Evolutionary conservation across 2,888 invertebrate species (phyloP), one percentile per base, ranked within the genome.

Genomic region (Acleris sparsana): DNA sequence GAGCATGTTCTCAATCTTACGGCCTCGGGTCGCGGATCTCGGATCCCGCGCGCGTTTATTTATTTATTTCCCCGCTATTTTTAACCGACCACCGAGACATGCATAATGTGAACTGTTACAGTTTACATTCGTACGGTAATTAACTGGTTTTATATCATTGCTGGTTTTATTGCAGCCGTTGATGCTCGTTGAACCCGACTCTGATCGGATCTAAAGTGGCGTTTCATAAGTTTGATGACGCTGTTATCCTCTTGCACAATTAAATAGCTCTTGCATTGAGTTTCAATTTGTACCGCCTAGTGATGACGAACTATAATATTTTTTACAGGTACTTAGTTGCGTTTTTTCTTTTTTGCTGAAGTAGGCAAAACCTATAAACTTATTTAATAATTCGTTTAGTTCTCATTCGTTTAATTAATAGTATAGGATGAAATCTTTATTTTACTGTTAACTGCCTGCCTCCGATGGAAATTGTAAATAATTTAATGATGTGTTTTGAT

Each of bases 101-200:
- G 85, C 83, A 87, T 87, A 81, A 80, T 84, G 82, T 82, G 79
- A 76, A 82, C 80, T 81, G 81, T 82, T 80, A 84, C 80, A 76
- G 87, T 89, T 88, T 87, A 88, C 84, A 80, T 86, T 82, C 79
- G 75, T 79, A 74, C 76, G 78, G 85, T 85, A 88, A 88, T 89
- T 89, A 88, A 88, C 85, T 72, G 80, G 80, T 87, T 83, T 89
- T 87, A 86, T 86, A 86, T 83, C 84, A 85, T 80, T 83, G 82
- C 80, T 71, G 73, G 80, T 83, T 88, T 86, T 87, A 87, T 83
- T 82, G 76, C 83, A 53, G 75, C 75, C 78, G 80, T 79, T 74
- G 76, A 73, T 77, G 76, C 80, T 78, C 75, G 76, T 80, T 46
- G 49, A 49, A 59, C 58, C n/a, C 58, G 58, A 5, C 49, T 17